Conservation (phyloP, 2,797 vertebrate genomes). For the Artibeus lituratus region DNA sequence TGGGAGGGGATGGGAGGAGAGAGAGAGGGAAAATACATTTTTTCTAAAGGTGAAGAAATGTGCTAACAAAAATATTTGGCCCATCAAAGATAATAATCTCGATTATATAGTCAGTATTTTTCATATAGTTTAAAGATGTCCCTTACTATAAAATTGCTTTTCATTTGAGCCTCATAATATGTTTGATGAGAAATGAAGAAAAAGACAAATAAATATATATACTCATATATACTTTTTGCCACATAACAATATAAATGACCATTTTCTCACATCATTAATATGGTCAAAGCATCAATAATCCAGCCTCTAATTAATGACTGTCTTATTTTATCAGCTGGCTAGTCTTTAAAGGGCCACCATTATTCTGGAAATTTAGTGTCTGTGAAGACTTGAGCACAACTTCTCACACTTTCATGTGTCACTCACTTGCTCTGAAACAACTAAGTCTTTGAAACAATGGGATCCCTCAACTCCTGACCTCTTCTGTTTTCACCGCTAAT, state of each 20-base stretch:
- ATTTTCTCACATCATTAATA: neutral
- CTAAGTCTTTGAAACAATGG: rapidly evolving
- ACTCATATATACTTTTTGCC: neutral
- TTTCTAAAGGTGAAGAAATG: neutral
- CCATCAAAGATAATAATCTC: neutral
- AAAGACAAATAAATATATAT: neutral
- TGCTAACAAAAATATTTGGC: neutral
- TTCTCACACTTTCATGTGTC: neutral
- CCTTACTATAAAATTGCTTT: neutral
- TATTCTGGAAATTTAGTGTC: neutral
- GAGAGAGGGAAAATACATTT: too few relatives aligned
- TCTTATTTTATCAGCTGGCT: neutral
- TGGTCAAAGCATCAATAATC: neutral
- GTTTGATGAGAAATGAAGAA: neutral
- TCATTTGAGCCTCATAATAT: neutral
- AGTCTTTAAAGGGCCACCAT: neutral
- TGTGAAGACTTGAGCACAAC: neutral
- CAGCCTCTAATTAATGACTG: neutral
- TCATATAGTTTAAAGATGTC: neutral
- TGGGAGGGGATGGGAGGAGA: neutral
- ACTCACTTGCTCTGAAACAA: neutral
- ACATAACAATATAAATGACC: neutral
- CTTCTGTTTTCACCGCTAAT: neutral
- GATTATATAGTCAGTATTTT: neutral
- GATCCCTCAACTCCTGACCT: too few relatives aligned